These are phyloP conservation scores for Lordiphosa fenestrarum DNA, from an alignment of 2,888 invertebrate genomes.

Conservation along the genomic window DNA sequence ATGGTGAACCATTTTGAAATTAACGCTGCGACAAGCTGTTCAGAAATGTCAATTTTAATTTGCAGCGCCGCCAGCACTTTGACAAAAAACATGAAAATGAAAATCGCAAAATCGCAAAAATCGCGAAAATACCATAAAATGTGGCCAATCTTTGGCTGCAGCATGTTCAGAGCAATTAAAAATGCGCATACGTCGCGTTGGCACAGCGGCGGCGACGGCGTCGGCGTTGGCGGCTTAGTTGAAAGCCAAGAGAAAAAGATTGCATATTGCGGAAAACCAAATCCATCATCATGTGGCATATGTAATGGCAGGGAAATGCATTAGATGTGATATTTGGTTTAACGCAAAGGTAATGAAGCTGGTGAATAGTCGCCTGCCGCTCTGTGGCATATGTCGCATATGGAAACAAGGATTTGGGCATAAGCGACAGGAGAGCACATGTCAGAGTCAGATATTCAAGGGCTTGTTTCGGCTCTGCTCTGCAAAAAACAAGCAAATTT, in stretches of 20 bases:
- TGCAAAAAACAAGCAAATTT: too few relatives aligned
- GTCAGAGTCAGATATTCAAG: too few relatives aligned
- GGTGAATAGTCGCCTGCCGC: too few relatives aligned
- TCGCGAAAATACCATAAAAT: constrained; percentile 32
- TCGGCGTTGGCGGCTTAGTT: constrained; percentile 43
- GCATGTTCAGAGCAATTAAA: constrained; percentile 70
- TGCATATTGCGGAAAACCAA: constrained; percentile 61
- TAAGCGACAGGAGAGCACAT: too few relatives aligned
- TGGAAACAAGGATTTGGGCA: too few relatives aligned
- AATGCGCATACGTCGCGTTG: constrained; percentile 69
- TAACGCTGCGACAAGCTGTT: constrained; percentile 64
- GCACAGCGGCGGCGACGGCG: constrained; percentile 12
- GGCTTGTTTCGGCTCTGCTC: too few relatives aligned
- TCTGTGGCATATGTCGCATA: too few relatives aligned
- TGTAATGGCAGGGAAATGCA: constrained; percentile 13
- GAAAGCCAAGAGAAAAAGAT: constrained; percentile 45
- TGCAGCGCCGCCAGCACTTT: constrained; percentile 48
- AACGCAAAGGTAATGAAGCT: too few relatives aligned
- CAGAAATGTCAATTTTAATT: constrained; percentile 73
- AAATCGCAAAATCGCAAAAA: too few relatives aligned
- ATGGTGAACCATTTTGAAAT: constrained; percentile 59
- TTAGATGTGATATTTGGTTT: not conserved
- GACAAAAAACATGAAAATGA: constrained; percentile 39
- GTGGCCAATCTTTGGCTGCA: constrained; percentile 68
- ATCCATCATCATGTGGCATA: constrained; percentile 50